Percentiles rank a stretch among this genome's conserved stretches.
These are phyloP conservation scores for Cyrtonyx montezumae DNA, from an alignment of 2,113 vertebrate genomes.

Conservation along the genomic window DNA sequence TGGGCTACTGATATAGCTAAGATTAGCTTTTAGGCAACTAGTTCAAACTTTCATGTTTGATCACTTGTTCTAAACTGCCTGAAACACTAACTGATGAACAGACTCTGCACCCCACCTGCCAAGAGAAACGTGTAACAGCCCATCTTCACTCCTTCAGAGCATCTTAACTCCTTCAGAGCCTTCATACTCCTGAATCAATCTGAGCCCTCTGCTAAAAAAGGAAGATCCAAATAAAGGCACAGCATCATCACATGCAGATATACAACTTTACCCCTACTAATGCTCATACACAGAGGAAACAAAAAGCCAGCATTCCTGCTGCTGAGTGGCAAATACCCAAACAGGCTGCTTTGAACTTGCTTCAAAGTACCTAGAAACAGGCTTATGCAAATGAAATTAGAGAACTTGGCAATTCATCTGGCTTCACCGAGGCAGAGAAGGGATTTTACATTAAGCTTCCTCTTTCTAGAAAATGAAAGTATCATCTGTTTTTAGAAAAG, in stretches of 20 bases:
- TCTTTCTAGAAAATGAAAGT: conserved; percentile 73
- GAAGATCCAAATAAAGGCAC: conserved; percentile 14
- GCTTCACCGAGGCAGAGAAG: conserved; percentile 52
- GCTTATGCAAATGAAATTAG: conserved; percentile 70
- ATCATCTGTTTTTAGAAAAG: conserved; percentile 60
- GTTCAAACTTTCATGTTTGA: neutral
- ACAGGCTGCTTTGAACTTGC: conserved; percentile 50
- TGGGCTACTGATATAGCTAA: neutral
- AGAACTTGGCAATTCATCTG: conserved; percentile 63
- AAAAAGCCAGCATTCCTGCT: conserved; percentile 42
- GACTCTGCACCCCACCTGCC: neutral
- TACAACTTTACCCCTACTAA: neutral
- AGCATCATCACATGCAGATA: conserved; percentile 40
- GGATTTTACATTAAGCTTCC: conserved; percentile 64
- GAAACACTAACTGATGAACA: neutral
- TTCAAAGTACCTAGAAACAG: conserved; percentile 65
- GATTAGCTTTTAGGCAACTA: neutral
- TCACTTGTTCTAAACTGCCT: neutral
- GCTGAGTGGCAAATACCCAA: conserved; percentile 45
- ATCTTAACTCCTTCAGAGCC: neutral
- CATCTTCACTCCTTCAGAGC: neutral
- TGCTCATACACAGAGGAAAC: conserved; percentile 33
- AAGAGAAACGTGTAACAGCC: neutral
- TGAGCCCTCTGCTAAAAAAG: neutral
- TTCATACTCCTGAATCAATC: neutral